These are phyloP conservation scores for Threskiornis aethiopicus DNA, from an alignment of 2,797 vertebrate species.

Conservation along the genomic window DNA sequence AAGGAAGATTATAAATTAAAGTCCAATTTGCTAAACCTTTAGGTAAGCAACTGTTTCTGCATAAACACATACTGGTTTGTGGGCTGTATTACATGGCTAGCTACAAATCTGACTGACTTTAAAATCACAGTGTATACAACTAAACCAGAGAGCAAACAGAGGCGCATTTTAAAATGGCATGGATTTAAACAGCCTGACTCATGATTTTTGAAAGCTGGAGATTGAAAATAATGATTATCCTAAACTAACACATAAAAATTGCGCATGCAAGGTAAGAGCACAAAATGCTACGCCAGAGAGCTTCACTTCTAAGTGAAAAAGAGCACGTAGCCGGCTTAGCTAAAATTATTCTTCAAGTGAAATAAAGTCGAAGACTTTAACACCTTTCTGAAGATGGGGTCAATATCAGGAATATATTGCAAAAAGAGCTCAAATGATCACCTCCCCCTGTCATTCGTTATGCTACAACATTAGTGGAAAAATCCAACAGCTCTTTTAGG, in stretches of 20 bases:
- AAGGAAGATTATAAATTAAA: slow-evolving; percentile 22
- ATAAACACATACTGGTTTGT: slow-evolving; percentile 44
- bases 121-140: slow-evolving; percentile 17
- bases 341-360: slow-evolving; percentile 22
- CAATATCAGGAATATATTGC: neutral
- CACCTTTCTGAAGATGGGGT: neutral
- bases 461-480: neutral
- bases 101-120: slow-evolving; percentile 16
- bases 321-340: neutral
- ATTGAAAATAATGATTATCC: slow-evolving; percentile 24
- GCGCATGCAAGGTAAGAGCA: neutral
- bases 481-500: slow-evolving; percentile 2
- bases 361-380: neutral
- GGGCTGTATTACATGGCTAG: slow-evolving; percentile 8
- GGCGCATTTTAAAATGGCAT: neutral
- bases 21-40: slow-evolving; percentile 37
- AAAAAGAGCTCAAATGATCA: neutral
- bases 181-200: neutral
- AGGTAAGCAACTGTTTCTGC: slow-evolving; percentile 47
- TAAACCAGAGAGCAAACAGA: neutral
- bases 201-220: neutral
- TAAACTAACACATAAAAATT: neutral
- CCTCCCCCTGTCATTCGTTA: neutral
- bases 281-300: neutral
- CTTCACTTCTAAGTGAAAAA: neutral